Evolutionary conservation across 2,888 invertebrate species (phyloP).

Genomic region (Chymomyza amoena): DNA sequence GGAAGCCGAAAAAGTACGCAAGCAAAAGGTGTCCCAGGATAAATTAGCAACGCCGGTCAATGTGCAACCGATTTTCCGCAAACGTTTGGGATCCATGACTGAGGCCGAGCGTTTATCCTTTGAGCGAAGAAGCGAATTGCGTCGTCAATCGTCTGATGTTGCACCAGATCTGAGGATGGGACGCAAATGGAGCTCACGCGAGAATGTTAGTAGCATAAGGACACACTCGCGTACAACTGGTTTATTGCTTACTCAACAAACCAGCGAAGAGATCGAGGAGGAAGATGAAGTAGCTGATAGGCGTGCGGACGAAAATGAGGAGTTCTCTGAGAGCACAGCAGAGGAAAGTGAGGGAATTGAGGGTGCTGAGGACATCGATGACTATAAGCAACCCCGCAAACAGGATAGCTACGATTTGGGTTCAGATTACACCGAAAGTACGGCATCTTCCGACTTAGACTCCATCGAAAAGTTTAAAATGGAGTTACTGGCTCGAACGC

Average conservation of each 20-base stretch:
- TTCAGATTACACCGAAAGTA: constrained; percentile 84
- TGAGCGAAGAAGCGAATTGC: constrained; percentile 79
- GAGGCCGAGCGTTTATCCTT: constrained; percentile 79
- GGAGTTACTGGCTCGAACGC: constrained; percentile 75
- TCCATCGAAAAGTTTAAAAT: constrained; percentile 78
- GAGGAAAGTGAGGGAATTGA: constrained; percentile 59
- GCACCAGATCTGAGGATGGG: constrained; percentile 54
- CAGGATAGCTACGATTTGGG: constrained; percentile 79
- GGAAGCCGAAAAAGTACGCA: constrained; percentile 81
- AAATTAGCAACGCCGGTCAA: constrained; percentile 53
- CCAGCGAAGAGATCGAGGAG: constrained; percentile 48
- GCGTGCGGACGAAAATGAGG: constrained; percentile 42
- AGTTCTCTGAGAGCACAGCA: constrained; percentile 72
- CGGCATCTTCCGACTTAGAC: constrained; percentile 80
- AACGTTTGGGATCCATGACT: constrained; percentile 80
- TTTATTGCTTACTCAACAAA: constrained; percentile 43
- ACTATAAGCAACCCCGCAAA: constrained; percentile 48
- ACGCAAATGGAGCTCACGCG: constrained; percentile 75
- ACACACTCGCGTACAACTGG: constrained; percentile 46
- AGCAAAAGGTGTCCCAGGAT: constrained; percentile 66
- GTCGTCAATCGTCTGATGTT: constrained; percentile 80
- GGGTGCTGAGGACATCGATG: constrained; percentile 62
- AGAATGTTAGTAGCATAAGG: constrained; percentile 61
- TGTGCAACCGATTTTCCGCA: constrained; percentile 67
- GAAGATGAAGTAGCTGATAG: constrained; percentile 19